Conservation (phyloP, 2,113 vertebrate genomes). For the Cyanistes caeruleus region DNA sequence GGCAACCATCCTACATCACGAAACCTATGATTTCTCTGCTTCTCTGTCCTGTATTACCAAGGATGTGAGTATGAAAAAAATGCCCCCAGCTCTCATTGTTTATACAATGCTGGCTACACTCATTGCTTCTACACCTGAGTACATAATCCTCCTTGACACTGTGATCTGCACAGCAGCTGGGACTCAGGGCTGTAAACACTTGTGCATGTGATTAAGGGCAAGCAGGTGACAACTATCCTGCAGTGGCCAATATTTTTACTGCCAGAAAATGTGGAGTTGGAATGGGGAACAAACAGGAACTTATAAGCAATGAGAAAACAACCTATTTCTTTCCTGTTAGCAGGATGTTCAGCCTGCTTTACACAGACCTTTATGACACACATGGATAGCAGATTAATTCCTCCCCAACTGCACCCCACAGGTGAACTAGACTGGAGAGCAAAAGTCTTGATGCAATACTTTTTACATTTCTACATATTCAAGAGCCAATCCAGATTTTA, state of each 20-base stretch:
- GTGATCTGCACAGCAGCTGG: background rate
- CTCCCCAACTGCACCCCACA: background rate
- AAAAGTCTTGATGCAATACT: background rate
- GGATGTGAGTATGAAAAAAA: background rate
- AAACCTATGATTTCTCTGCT: background rate
- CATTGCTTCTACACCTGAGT: background rate
- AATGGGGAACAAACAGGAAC: background rate
- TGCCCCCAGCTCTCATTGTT: background rate
- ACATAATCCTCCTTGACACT: background rate
- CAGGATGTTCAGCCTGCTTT: background rate
- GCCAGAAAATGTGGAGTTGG: background rate
- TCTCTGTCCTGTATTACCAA: background rate
- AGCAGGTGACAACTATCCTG: background rate
- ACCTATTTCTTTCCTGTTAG: background rate
- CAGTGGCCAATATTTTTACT: background rate
- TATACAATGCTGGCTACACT: background rate
- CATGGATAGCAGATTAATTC: accelerated
- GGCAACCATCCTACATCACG: background rate
- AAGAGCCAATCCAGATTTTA: background rate
- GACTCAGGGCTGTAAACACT: background rate
- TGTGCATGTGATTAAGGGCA: background rate
- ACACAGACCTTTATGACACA: background rate
- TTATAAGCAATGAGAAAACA: background rate
- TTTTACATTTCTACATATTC: background rate
- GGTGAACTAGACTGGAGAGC: background rate